phyloP scores from a whole-genome alignment of 2,888 invertebrate species.

The Eupeodes latifasciatus region DNA sequence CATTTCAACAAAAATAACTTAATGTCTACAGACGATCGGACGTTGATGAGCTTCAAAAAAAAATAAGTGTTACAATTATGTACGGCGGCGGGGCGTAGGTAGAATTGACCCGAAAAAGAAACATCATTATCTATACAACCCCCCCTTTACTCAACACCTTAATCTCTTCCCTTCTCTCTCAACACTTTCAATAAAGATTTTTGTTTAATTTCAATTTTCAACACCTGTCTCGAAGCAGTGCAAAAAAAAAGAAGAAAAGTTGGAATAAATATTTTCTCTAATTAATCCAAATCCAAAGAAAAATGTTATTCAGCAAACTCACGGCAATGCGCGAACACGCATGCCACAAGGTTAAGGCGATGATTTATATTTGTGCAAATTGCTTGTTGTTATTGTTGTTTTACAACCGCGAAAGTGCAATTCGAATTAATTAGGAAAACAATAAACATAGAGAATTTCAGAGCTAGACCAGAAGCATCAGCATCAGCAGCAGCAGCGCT shows the following conservation, averaged over 20 bases:
- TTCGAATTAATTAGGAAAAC: slow-evolving; percentile 59
- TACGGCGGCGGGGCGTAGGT: neutral
- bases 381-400: slow-evolving; percentile 41
- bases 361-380: slow-evolving; percentile 66
- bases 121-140: neutral
- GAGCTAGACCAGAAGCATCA: neutral
- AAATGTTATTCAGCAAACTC: slow-evolving; percentile 28
- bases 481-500: neutral
- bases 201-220: slow-evolving; percentile 55
- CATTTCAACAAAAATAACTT: slow-evolving; percentile 27
- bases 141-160: neutral
- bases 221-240: slow-evolving; percentile 31
- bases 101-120: slow-evolving; percentile 64
- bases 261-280: slow-evolving; percentile 44
- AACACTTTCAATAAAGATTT: slow-evolving; percentile 63
- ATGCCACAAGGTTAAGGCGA: slow-evolving; percentile 71
- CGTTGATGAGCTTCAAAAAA: slow-evolving; percentile 39
- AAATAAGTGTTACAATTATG: slow-evolving; percentile 43
- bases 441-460: slow-evolving; percentile 42
- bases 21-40: neutral
- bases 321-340: slow-evolving; percentile 42
- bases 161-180: slow-evolving; percentile 8
- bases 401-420: slow-evolving; percentile 38
- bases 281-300: slow-evolving; percentile 69
- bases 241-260: slow-evolving; percentile 1